A percentile compares a stretch with the other conserved stretches of the same genome.
These are phyloP conservation scores for Agriopis marginaria DNA, from an alignment of 2,888 invertebrate species.

Conservation along the genomic window DNA sequence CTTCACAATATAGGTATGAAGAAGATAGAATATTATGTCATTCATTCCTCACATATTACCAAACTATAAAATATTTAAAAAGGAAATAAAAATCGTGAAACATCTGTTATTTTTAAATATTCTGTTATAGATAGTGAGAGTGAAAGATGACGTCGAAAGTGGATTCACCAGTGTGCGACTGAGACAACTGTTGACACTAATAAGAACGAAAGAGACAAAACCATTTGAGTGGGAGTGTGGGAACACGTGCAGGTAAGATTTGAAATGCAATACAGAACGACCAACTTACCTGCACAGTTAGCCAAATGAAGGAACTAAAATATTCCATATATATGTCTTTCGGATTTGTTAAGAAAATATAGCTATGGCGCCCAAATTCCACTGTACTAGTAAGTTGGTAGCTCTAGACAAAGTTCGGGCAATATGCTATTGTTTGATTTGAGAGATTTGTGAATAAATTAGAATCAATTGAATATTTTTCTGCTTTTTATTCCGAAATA, in stretches of 20 bases:
- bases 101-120: slow-evolving; percentile 58
- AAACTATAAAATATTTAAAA: neutral
- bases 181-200: slow-evolving; percentile 43
- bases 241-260: slow-evolving; percentile 75
- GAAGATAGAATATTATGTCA: no score
- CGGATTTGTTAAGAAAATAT: no score
- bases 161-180: slow-evolving; percentile 58
- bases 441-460: slow-evolving; percentile 30
- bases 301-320: neutral
- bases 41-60: neutral
- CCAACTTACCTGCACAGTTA: neutral
- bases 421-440: slow-evolving; percentile 26
- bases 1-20: no score
- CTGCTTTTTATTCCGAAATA: neutral
- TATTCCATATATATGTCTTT: no score
- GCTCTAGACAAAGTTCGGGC: slow-evolving; percentile 3
- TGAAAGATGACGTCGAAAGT: slow-evolving; percentile 81
- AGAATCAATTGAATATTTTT: slow-evolving; percentile 24
- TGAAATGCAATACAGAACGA: slow-evolving; percentile 53
- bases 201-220: slow-evolving; percentile 55
- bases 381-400: neutral
- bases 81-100: neutral
- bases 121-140: slow-evolving; percentile 80
- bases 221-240: slow-evolving; percentile 68
- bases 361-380: neutral